These are phyloP conservation scores for Sycophila texana DNA, from an alignment of 2,888 invertebrate genomes.

Conservation along the genomic window DNA sequence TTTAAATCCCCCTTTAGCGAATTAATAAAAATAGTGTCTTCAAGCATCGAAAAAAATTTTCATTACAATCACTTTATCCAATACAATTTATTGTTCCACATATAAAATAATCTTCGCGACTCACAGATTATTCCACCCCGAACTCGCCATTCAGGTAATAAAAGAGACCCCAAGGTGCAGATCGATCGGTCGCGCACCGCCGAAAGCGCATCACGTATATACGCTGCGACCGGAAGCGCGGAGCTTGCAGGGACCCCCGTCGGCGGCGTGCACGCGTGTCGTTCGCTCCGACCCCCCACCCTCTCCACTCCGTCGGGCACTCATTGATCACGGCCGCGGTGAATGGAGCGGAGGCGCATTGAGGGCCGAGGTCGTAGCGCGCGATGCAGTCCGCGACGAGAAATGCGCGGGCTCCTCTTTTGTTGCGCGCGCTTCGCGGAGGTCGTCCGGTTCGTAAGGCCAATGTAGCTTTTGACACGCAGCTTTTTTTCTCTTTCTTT, in stretches of 20 bases:
- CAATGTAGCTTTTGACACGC: no score
- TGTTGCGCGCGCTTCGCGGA: background rate
- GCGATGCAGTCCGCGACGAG: background rate
- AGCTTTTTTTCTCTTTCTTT: no score
- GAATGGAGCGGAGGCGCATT: constrained; percentile 26
- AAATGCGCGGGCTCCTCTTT: background rate
- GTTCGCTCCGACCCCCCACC: background rate
- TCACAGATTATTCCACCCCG: no score
- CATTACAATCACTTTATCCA: no score
- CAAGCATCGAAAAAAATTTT: no score
- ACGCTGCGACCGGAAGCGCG: background rate
- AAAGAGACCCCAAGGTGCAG: no score
- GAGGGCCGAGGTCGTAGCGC: background rate
- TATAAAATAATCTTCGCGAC: no score
- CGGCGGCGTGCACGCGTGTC: background rate
- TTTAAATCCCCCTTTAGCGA: no score
- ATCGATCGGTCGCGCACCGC: background rate
- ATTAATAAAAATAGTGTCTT: no score
- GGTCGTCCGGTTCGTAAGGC: background rate
- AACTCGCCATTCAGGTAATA: no score
- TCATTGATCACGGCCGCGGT: constrained; percentile 35
- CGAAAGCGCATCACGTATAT: background rate
- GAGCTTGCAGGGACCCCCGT: constrained; percentile 1
- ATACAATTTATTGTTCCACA: no score
- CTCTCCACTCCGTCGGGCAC: background rate